Base-by-base conservation (phyloP, 1,140 invertebrate genomes). In the Drosophila ananassae region DNA sequence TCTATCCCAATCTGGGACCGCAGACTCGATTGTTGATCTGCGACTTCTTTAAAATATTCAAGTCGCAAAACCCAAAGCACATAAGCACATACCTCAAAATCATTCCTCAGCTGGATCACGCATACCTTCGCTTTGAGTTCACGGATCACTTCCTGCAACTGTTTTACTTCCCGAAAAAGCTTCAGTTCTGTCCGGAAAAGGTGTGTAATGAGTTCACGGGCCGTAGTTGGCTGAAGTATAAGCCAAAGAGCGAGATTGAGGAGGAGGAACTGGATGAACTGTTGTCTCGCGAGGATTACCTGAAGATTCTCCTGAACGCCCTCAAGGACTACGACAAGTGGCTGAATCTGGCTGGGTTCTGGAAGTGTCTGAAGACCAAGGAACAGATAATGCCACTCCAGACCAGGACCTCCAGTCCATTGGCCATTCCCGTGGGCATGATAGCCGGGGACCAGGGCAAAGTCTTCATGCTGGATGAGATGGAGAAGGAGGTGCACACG, bases 31-130 rank as follows among this genome's bases (percentile, higher is more conserved):
- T 57, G 1, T 55, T 87, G 0, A 82, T 87, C 7, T 47, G 17
- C 0, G 78, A 87, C 8, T 89, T 82, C 24, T 87, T 87, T 0
- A 87, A 73, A 44, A 55, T 87, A 17, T 87, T 87, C 8, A 87
- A 89, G 47, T 25, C 37, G 0, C 52, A 82, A 9, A 87, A 87
- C 63, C 71, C 71, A 8, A 60, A 21, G 0, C 28, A 73, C 37
- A 61, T 87, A 2, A 73, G 46, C 52, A 89, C 66, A 0, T 87
- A 87, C 24, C 48, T 87, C 2, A 68, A 62, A 2, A 76, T 13
- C 4, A 89, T 87, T 10, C 56, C 71, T 0, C 30, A 46, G 32
- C 21, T 82, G 17, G 46, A 51, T 7, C 83, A 73, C 8, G 59
- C 69, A 2, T 87, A 87, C 66, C 32, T 87, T 4, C 82, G 82